Evolutionary conservation across 2,113 vertebrate genomes (phyloP), one percentile per base, ranked within the genome.

Genomic region (Neogale vison): DNA sequence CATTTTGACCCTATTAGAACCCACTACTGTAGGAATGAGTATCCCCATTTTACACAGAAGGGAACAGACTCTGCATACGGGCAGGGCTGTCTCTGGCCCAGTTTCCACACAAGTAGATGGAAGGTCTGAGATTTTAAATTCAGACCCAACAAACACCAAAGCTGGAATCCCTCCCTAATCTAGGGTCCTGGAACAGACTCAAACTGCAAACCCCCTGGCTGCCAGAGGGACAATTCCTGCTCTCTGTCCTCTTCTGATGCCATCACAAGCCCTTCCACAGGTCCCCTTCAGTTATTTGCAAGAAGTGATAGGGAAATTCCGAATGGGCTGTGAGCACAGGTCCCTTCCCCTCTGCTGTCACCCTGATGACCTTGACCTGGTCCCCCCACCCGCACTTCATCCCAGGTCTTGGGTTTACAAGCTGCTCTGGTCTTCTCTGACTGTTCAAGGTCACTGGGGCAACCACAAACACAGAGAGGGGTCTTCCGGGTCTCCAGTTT

Each of bases 381-480:
- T 17, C 15, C 20, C 4, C 24, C 0, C 0, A 47, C 21, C 15
- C 0, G 1, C 45, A 24, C 11, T 13, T 63, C 17, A 76, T 31
- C 7, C 45, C n/a, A 61, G 31, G 31, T 67, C 72, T 79, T 72
- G 65, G 79, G 26, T 91, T 85, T 39, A 24, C 81, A 94, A 88
- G 21, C 15, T 50, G 7, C 17, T 47, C 26, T 84, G 59, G 34
- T 83, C 39, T 76, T 45, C 61, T 94, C 36, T 57, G 55, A 61
- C 45, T 92, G 36, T n/a, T 72, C 77, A 85, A 80, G 24, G 23
- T 6, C 69, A 65, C 29, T 18, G 9, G 24, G 26, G 29, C 57
- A 81, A 26, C 55, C 29, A 13, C 21, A 85, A 36, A 31, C 13
- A 59, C 39, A 26, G 57, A 88, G 45, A 88, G 0, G 34, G 1